Evolutionary conservation across 2,113 vertebrate species (phyloP), one percentile per base, ranked within the genome.

Genomic region (Pseudopipra pipra): DNA sequence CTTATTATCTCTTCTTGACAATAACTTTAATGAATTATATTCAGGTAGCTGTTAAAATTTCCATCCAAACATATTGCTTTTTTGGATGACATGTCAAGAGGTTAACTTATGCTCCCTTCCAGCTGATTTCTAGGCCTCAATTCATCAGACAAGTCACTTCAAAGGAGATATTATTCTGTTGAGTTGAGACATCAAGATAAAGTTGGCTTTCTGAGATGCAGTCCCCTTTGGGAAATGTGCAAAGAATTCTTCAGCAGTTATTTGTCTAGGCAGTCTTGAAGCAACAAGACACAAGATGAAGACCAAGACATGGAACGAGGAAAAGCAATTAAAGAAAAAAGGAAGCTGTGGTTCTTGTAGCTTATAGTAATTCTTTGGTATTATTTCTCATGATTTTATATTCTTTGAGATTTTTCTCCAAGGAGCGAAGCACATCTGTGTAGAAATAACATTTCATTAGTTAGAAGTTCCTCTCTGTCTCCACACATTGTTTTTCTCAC

Each of bases 41-140:
- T 93, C 54, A 89, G 74, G 59, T 97, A 95, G 87, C 75, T 86
- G 89, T 92, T 92, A 91, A 95, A 91, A 84, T 83, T 93, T 93
- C 67, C 77, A 87, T 92, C 79, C 71, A 92, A 80, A 71, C 56
- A 78, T 31, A 52, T 62, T 86, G 90, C 25, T 46, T 58, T 89
- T 96, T 93, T 49, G 85, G 58, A 46, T 85, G 76, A 93, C 62
- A 11, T 80, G 74, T 79, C 78, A 82, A 91, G 78, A 95, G 86
- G 94, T 82, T 95, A 90, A 94, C 52, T 77, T 90, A 94, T 75
- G 44, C 94, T 96, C 81, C 92, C 74, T 95, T 96, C 41, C 83
- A 96, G 81, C 87, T 93, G 67, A 74, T 94, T 93, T 94, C 87
- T 92, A 90, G 95, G 61, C 76, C 28, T 93, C 87, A 75, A n/a